Evolutionary conservation across 1,140 invertebrate species (phyloP).

Genomic region (Manduca sexta): DNA sequence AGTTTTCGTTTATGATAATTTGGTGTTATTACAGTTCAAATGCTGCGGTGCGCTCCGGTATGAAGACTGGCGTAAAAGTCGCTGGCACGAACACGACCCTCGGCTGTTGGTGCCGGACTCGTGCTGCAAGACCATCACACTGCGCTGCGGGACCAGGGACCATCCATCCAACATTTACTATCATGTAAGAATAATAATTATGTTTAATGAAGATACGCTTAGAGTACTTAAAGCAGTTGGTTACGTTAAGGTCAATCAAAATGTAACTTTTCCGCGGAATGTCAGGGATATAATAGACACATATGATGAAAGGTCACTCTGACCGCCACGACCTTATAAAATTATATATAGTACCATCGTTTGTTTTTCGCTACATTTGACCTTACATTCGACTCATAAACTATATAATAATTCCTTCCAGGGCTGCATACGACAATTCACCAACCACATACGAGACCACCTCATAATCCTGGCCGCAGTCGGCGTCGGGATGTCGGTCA

Average conservation of each 20-base stretch:
- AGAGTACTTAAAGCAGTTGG: too few relatives aligned
- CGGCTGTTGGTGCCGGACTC: constrained; percentile 84
- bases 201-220: too few relatives aligned
- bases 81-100: constrained; percentile 77
- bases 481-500: constrained; percentile 85
- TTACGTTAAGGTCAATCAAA: too few relatives aligned
- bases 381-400: too few relatives aligned
- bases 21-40: constrained; percentile 76
- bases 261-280: too few relatives aligned
- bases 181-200: constrained; percentile 81
- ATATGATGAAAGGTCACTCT: too few relatives aligned
- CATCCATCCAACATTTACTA: constrained; percentile 91
- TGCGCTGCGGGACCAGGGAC: constrained; percentile 81
- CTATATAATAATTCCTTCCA: constrained; percentile 67
- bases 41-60: constrained; percentile 87
- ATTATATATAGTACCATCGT: too few relatives aligned
- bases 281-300: too few relatives aligned
- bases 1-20: too few relatives aligned
- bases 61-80: constrained; percentile 82
- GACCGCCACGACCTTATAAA: too few relatives aligned
- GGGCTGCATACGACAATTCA: constrained; percentile 85
- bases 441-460: constrained; percentile 82
- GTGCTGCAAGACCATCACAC: constrained; percentile 83
- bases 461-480: constrained; percentile 87
- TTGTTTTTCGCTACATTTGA: neutral